A percentile compares a stretch with the other conserved stretches of the same genome.
Evolutionary conservation across 2,888 invertebrate genomes (phyloP).

Genomic region (Netelia virgata): DNA sequence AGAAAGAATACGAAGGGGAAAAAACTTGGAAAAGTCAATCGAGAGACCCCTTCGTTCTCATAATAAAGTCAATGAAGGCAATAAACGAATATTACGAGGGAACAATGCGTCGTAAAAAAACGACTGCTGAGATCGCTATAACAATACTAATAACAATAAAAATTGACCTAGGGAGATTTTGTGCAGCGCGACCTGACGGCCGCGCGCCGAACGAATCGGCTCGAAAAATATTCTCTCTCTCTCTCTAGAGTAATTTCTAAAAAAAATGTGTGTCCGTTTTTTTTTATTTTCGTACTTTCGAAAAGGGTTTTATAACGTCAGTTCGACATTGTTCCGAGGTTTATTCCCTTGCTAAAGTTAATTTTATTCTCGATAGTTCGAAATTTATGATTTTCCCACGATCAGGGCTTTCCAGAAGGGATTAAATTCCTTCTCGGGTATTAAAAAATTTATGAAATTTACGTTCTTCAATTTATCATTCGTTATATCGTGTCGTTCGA

Average conservation of each 20-base stretch:
- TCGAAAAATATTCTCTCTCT: neutral
- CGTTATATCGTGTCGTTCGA: too few species aligned
- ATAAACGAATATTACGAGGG: slow-evolving; percentile 52
- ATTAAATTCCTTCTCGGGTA: neutral
- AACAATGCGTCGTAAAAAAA: slow-evolving; percentile 57
- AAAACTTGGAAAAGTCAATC: slow-evolving; percentile 35
- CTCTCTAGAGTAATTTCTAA: neutral
- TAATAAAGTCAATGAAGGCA: slow-evolving; percentile 52
- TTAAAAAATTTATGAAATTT: too few species aligned
- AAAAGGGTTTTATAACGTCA: neutral
- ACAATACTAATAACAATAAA: slow-evolving; percentile 34
- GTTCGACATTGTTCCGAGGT: neutral
- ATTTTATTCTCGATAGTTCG: neutral
- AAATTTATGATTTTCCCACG: neutral
- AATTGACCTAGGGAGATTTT: neutral
- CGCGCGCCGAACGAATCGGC: neutral
- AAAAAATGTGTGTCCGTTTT: neutral
- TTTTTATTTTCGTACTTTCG: neutral
- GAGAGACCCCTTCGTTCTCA: slow-evolving; percentile 40
- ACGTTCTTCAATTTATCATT: too few species aligned
- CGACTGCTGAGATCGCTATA: slow-evolving; percentile 37
- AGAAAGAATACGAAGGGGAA: neutral
- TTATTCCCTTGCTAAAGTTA: neutral
- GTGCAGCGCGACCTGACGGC: neutral
- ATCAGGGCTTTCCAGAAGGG: neutral